Percentiles rank a stretch among this genome's conserved stretches.
phyloP scores from a whole-genome alignment of 2,797 vertebrate genomes.

The Cephalopachus bancanus region DNA sequence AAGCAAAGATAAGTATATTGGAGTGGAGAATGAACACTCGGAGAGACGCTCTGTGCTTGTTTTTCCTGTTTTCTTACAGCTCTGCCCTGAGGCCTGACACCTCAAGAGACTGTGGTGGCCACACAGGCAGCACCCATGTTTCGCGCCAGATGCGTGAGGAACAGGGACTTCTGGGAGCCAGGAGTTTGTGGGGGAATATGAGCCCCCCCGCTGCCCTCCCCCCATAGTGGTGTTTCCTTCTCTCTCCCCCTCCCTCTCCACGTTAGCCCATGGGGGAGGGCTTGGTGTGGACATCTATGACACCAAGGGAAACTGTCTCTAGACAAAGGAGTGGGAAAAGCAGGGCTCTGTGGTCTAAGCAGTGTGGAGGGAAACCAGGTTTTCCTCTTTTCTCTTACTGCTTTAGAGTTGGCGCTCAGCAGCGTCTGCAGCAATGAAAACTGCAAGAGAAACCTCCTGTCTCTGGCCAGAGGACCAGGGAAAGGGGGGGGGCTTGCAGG shows the following conservation, averaged over 20 bases:
- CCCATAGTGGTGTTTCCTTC: neutral
- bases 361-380: neutral
- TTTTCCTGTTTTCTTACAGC: constrained; percentile 40
- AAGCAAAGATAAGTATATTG: neutral
- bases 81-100: neutral
- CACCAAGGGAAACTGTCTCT: neutral
- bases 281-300: neutral
- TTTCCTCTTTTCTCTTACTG: constrained; percentile 2
- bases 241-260: neutral
- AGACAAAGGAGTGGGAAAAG: neutral
- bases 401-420: neutral
- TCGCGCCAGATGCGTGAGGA: neutral
- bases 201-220: neutral
- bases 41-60: neutral
- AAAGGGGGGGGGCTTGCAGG: neutral
- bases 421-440: neutral
- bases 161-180: neutral
- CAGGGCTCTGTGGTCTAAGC: neutral
- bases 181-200: neutral
- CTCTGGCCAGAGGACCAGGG: neutral
- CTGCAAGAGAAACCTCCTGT: constrained; percentile 6
- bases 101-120: neutral
- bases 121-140: neutral
- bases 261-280: neutral
- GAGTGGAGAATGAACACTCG: neutral